A percentile compares a stretch with the other conserved stretches of the same genome.
Evolutionary conservation across 2,797 vertebrate species (phyloP).

Genomic region (Sebastes diploproa): DNA sequence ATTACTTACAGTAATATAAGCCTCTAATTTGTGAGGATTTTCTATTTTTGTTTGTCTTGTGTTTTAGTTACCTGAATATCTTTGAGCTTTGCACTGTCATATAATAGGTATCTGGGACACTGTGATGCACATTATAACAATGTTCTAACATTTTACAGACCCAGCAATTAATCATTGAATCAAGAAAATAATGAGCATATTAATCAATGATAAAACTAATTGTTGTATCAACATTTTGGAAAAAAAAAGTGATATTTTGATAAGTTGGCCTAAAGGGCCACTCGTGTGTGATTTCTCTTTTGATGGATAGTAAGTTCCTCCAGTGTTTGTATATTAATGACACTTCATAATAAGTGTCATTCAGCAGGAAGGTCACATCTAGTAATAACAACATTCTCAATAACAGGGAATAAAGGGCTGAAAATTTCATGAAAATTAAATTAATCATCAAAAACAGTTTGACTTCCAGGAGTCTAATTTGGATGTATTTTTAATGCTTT

Average conservation of each 20-base stretch:
- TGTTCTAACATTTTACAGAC: neutral
- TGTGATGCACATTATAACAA: too few species aligned
- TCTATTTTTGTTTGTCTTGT: neutral
- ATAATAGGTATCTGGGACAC: too few species aligned
- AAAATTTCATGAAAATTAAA: slow-evolving; percentile 36
- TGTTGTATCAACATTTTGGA: neutral
- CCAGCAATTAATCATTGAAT: neutral
- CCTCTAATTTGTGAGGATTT: neutral
- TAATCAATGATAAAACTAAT: neutral
- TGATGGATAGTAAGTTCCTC: too few species aligned
- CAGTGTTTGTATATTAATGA: neutral
- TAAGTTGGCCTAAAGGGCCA: neutral
- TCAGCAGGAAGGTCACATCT: slow-evolving; percentile 1
- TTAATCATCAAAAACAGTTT: slow-evolving; percentile 26
- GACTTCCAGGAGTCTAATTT: slow-evolving; percentile 24
- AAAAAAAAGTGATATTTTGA: neutral
- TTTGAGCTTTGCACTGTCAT: too few species aligned
- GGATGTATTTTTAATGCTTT: slow-evolving; percentile 29
- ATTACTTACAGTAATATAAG: neutral
- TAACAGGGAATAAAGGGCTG: neutral
- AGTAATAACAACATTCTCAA: slow-evolving; percentile 1
- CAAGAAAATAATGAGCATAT: neutral
- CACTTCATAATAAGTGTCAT: slow-evolving; percentile 11
- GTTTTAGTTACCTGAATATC: neutral
- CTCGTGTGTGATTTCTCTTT: neutral